A percentile compares a stretch with the other conserved stretches of the same genome.
Evolutionary conservation across 2,113 vertebrate species (phyloP).

Genomic region (Lates calcarifer): DNA sequence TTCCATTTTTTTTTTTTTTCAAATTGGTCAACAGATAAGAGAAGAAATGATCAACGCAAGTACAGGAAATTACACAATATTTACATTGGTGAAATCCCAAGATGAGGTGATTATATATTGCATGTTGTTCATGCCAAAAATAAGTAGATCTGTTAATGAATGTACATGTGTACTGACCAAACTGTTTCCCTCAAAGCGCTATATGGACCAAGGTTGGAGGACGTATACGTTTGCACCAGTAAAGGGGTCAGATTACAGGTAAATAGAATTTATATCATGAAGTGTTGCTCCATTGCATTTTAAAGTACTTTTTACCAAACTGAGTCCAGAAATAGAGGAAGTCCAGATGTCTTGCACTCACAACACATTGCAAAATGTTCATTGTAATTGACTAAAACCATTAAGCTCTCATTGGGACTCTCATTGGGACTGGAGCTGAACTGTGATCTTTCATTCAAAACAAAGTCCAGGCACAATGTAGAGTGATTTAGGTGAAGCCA

Average conservation of each 20-base stretch:
- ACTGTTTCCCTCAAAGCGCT: slow-evolving; percentile 84
- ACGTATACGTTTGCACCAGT: slow-evolving; percentile 93
- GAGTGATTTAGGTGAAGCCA: neutral
- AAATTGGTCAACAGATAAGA: slow-evolving; percentile 86
- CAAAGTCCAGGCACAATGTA: slow-evolving; percentile 29
- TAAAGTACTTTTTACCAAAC: neutral
- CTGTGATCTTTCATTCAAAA: too few relatives aligned
- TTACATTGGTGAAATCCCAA: slow-evolving; percentile 94
- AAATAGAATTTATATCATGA: slow-evolving; percentile 49
- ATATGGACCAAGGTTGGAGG: slow-evolving; percentile 92
- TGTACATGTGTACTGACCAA: neutral
- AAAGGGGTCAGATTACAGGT: slow-evolving; percentile 95
- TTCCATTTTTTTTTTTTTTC: neutral
- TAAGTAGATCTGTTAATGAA: neutral
- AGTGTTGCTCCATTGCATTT: neutral
- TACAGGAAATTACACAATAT: slow-evolving; percentile 87
- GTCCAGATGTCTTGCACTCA: slow-evolving; percentile 9
- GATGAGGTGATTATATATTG: slow-evolving; percentile 90
- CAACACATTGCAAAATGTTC: slow-evolving; percentile 15
- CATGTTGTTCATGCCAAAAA: neutral
- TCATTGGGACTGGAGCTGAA: neutral
- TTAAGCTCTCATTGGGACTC: too few relatives aligned
- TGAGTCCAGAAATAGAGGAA: neutral
- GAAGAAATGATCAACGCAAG: slow-evolving; percentile 92
- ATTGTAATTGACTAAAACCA: neutral